Conservation (phyloP, 2,113 vertebrate species). For the Mohoua ochrocephala region DNA sequence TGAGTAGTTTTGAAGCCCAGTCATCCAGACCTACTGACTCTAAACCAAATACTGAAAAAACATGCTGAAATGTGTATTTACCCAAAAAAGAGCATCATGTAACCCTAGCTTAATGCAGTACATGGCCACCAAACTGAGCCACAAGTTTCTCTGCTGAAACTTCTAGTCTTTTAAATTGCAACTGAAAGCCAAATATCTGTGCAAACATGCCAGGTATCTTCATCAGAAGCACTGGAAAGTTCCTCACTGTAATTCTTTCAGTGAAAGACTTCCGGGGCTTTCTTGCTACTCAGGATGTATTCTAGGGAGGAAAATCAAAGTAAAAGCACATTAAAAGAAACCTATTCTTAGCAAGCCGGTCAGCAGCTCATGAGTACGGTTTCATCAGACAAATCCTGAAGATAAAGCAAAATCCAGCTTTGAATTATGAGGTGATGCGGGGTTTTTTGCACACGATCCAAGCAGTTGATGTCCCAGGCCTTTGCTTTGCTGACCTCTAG, state of each 20-base stretch:
- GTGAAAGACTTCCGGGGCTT: background rate
- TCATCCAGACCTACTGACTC: background rate
- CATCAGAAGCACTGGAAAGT: background rate
- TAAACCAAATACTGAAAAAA: background rate
- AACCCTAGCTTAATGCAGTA: accelerated
- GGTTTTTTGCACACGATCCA: background rate
- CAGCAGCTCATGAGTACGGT: background rate
- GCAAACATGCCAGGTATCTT: background rate
- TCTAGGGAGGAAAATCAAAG: background rate
- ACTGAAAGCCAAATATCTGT: background rate
- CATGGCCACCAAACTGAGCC: background rate
- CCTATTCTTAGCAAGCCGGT: background rate
- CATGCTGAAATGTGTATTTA: background rate
- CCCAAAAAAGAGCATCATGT: background rate
- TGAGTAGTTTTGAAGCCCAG: background rate
- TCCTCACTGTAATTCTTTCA: background rate
- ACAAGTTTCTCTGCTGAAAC: background rate
- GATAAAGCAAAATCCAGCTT: background rate
- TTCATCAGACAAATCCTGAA: background rate
- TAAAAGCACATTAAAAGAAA: background rate
- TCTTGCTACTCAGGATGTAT: background rate
- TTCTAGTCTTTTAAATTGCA: background rate
- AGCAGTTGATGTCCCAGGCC: background rate
- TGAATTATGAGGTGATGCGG: background rate
- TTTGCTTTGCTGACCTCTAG: background rate